Conservation (phyloP, 1,140 invertebrate genomes). For the Cephus cinctus region DNA sequence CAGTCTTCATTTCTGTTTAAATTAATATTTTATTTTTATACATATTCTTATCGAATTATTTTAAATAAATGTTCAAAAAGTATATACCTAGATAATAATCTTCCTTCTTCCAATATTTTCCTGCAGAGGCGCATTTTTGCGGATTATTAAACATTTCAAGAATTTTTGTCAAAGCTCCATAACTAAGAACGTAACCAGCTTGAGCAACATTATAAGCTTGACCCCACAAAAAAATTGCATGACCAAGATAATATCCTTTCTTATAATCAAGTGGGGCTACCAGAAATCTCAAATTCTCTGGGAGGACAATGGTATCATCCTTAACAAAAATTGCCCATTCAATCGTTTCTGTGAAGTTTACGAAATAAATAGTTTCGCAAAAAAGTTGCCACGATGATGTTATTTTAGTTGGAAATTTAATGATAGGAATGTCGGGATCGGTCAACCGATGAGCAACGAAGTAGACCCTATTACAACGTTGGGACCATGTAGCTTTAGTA, state of each 20-base stretch:
- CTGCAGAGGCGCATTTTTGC: slow-evolving; percentile 47
- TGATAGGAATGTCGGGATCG: slow-evolving; percentile 27
- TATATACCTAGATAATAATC: slow-evolving; percentile 59
- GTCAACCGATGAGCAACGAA: slow-evolving; percentile 37
- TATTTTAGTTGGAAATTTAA: slow-evolving; percentile 38
- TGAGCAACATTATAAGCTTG: slow-evolving; percentile 55
- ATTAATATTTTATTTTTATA: no score
- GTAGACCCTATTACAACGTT: slow-evolving; percentile 43
- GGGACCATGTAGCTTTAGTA: slow-evolving; percentile 46
- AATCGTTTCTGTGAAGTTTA: slow-evolving; percentile 19
- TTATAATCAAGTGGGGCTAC: slow-evolving; percentile 45
- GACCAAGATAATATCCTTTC: slow-evolving; percentile 55
- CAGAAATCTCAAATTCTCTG: slow-evolving; percentile 54
- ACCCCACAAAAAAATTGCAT: slow-evolving; percentile 53
- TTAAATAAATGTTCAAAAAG: no score
- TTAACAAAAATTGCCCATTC: slow-evolving; percentile 56
- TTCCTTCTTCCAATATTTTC: slow-evolving; percentile 60
- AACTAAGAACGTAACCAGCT: slow-evolving; percentile 58
- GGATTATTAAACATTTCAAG: slow-evolving; percentile 44
- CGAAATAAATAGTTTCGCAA: slow-evolving; percentile 48
- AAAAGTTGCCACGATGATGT: slow-evolving; percentile 54
- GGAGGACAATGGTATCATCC: slow-evolving; percentile 55
- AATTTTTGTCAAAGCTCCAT: slow-evolving; percentile 41
- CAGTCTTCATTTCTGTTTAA: no score
- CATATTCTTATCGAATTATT: no score